Evolutionary conservation across 2,113 vertebrate genomes (phyloP).

Genomic region (Eonycteris spelaea): DNA sequence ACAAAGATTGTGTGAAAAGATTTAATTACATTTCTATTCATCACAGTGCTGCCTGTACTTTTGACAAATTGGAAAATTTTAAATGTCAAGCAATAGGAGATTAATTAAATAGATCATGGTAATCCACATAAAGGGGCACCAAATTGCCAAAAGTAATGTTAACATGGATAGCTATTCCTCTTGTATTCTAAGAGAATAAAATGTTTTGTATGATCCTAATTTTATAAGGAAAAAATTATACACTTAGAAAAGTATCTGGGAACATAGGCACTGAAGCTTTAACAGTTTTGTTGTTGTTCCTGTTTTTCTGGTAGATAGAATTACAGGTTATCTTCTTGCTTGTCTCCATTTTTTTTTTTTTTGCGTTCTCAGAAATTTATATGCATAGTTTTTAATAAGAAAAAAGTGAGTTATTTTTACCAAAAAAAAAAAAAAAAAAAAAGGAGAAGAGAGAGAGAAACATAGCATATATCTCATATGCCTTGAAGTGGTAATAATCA

Average conservation of each 20-base stretch:
- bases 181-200: slow-evolving; percentile 38
- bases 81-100: slow-evolving; percentile 68
- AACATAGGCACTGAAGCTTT: neutral
- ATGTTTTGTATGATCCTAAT: neutral
- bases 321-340: neutral
- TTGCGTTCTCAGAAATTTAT: slow-evolving; percentile 21
- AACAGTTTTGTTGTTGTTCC: neutral
- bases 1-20: slow-evolving; percentile 34
- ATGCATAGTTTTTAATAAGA: slow-evolving; percentile 15
- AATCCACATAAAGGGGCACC: slow-evolving; percentile 6
- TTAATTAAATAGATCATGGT: slow-evolving; percentile 61
- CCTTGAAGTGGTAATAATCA: slow-evolving; percentile 6
- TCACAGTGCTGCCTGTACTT: slow-evolving; percentile 16
- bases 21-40: slow-evolving; percentile 61
- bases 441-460: neutral
- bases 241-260: neutral
- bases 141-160: slow-evolving; percentile 34
- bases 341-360: neutral
- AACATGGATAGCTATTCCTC: neutral
- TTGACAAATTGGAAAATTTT: slow-evolving; percentile 45
- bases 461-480: neutral
- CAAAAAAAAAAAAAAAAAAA: neutral
- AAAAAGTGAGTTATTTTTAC: slow-evolving; percentile 21
- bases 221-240: slow-evolving; percentile 26
- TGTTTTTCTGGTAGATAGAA: neutral